These are phyloP conservation scores for Stylophora pistillata DNA, from an alignment of 64 coral and sea anemone genomes.

Conservation along the genomic window DNA sequence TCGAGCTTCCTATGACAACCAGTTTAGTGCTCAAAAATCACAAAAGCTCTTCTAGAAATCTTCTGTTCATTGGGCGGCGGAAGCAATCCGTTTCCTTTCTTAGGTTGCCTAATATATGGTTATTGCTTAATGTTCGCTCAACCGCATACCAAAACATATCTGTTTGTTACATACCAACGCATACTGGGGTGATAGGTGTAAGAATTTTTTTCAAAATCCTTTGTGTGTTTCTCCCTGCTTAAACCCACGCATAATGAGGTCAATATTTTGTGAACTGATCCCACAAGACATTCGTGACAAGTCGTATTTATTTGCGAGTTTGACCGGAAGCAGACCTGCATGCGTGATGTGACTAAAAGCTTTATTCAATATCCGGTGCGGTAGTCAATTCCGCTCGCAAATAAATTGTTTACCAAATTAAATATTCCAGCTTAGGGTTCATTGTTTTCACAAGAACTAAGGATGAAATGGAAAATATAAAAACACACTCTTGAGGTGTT, in stretches of 20 bases:
- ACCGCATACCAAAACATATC: neutral
- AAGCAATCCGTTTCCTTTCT: neutral
- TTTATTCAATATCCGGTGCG: constrained; percentile 4
- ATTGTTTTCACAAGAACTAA: neutral
- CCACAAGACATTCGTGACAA: neutral
- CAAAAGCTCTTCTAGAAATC: too few relatives aligned
- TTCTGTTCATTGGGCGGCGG: too few relatives aligned
- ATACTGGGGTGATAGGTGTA: neutral
- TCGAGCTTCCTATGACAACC: too few relatives aligned
- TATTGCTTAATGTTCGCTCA: neutral
- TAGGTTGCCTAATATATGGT: neutral
- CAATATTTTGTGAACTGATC: neutral
- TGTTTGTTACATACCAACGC: neutral
- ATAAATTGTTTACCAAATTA: constrained; percentile 5
- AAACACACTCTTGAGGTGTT: neutral
- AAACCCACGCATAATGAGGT: neutral
- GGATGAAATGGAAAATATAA: neutral
- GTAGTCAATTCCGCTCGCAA: constrained; percentile 16
- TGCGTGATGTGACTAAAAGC: constrained; percentile 7
- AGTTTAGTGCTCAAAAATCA: too few relatives aligned
- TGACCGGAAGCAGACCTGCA: constrained; percentile 16
- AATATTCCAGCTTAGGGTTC: neutral
- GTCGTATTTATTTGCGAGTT: neutral
- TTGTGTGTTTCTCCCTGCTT: neutral
- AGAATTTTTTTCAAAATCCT: neutral